phyloP scores from a whole-genome alignment of 2,797 vertebrate species.

The Delichon dasypus region DNA sequence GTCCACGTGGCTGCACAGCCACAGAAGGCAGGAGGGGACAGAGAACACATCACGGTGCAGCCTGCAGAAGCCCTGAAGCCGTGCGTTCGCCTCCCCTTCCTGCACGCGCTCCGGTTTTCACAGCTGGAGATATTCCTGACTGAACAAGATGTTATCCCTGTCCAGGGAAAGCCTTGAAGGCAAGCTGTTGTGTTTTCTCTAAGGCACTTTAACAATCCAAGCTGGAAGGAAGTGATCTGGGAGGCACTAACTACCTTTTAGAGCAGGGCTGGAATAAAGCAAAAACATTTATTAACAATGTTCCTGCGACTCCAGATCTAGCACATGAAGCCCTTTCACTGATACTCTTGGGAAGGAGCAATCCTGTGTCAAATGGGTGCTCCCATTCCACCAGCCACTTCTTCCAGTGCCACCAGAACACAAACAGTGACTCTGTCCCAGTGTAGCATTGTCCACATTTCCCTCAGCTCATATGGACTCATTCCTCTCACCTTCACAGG shows the following conservation, averaged over 20 bases:
- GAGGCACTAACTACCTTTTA: constrained; percentile 31
- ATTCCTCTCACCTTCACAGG: neutral
- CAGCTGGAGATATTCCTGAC: neutral
- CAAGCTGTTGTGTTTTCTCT: constrained; percentile 52
- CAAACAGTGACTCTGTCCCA: neutral
- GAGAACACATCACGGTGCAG: neutral
- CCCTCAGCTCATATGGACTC: neutral
- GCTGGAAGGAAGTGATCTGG: constrained; percentile 6
- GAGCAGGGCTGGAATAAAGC: neutral
- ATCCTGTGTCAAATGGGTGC: neutral
- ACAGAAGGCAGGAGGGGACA: neutral
- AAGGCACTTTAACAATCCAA: constrained; percentile 61
- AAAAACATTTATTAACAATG: neutral
- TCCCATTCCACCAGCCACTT: neutral
- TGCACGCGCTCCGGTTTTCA: neutral
- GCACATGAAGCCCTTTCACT: neutral
- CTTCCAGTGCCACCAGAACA: neutral
- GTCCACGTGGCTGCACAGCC: neutral
- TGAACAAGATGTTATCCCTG: neutral
- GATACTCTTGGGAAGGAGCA: neutral
- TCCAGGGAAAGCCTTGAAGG: constrained; percentile 50
- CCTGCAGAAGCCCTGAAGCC: neutral
- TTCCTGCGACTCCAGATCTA: neutral
- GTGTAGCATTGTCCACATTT: neutral
- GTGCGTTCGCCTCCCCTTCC: neutral